phyloP scores from a whole-genome alignment of 2,797 vertebrate species.

The Bovichtus variegatus region DNA sequence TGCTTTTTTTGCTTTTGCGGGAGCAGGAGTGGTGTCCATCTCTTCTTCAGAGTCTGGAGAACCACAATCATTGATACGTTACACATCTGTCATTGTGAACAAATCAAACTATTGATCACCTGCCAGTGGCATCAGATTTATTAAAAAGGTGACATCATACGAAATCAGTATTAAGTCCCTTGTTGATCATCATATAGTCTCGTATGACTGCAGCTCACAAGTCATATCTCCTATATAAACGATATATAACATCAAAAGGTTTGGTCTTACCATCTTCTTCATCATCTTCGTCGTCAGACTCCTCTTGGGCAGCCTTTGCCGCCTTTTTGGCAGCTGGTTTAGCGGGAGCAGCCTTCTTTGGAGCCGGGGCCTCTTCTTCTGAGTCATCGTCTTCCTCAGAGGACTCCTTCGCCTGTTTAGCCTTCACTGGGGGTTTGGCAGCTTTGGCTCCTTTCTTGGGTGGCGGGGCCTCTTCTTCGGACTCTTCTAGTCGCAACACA shows the following conservation, averaged over 20 bases:
- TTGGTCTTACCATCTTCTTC: conserved; percentile 72
- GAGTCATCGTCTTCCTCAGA: conserved; percentile 60
- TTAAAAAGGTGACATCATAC: conserved; percentile 60
- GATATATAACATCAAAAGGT: too few relatives aligned
- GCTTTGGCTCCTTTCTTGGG: conserved; percentile 75
- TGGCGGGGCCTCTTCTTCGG: conserved; percentile 79
- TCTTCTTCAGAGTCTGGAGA: conserved; percentile 91
- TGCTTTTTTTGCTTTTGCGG: conserved; percentile 89
- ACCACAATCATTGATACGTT: not conserved
- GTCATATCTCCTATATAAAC: not conserved
- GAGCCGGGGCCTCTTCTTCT: conserved; percentile 73
- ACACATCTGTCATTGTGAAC: rapidly evolving
- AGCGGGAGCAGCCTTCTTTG: conserved; percentile 62
- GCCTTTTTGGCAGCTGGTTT: conserved; percentile 57
- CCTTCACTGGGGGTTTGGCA: conserved; percentile 48
- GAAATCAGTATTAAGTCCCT: conserved; percentile 87
- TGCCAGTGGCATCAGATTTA: conserved; percentile 58
- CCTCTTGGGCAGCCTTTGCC: conserved; percentile 73
- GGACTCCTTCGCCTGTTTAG: conserved; percentile 47
- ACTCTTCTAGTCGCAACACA: conserved; percentile 66
- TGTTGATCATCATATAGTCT: conserved; percentile 75
- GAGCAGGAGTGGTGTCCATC: conserved; percentile 90
- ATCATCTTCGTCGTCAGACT: conserved; percentile 63
- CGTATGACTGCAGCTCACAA: not conserved
- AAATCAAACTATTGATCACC: not conserved